Evolutionary conservation across 2,888 invertebrate genomes (phyloP).

Genomic region (Thymelicus sylvestris): DNA sequence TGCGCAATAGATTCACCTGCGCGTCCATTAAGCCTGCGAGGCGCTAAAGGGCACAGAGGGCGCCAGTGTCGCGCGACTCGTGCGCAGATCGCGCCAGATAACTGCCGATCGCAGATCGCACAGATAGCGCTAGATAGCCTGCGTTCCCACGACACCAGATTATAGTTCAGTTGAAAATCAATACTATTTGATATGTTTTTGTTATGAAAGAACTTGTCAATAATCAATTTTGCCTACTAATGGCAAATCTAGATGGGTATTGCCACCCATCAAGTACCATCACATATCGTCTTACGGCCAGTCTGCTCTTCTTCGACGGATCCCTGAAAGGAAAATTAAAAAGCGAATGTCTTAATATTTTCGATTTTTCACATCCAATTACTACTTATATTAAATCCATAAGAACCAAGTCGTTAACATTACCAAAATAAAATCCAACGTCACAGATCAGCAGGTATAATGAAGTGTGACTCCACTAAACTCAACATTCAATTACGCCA

Average conservation of each 20-base stretch:
- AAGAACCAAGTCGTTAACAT: background rate
- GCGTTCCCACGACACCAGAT: slow-evolving; percentile 23
- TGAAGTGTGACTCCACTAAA: slow-evolving; percentile 9
- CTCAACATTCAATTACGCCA: slow-evolving; percentile 11
- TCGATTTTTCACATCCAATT: background rate
- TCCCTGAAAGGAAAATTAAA: no score
- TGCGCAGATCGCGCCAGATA: slow-evolving; percentile 51
- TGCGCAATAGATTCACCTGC: slow-evolving; percentile 30
- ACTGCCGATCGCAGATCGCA: slow-evolving; percentile 50
- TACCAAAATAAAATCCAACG: background rate
- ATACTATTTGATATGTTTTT: no score
- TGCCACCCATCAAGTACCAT: no score
- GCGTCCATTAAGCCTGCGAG: slow-evolving; percentile 14
- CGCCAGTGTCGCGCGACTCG: slow-evolving; percentile 44
- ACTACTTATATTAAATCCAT: background rate
- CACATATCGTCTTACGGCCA: no score
- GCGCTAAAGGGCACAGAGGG: slow-evolving; percentile 39
- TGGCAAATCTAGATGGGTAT: no score
- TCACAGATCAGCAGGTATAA: background rate
- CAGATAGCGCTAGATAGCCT: slow-evolving; percentile 30
- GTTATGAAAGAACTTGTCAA: no score
- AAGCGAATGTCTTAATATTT: no score
- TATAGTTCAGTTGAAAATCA: slow-evolving; percentile 1
- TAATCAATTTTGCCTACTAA: no score
- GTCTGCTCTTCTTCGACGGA: no score